phyloP scores from a whole-genome alignment of 2,888 invertebrate genomes.

The Creontiades dilutus region DNA sequence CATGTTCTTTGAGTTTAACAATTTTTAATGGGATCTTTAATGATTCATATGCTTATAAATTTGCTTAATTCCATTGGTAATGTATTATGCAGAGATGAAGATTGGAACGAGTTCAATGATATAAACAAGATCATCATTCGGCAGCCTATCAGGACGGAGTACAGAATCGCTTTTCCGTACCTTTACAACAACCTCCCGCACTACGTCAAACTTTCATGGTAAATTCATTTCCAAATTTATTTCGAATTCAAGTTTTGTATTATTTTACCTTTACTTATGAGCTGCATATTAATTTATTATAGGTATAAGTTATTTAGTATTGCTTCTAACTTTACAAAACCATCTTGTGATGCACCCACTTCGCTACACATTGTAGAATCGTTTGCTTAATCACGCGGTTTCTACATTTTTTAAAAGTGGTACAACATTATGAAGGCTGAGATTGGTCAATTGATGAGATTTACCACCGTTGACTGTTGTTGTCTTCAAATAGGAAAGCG shows the following conservation, averaged over 20 bases:
- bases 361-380: conserved; percentile 48
- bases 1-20: neutral
- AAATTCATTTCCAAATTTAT: conserved; percentile 79
- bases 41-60: conserved; percentile 1
- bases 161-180: conserved; percentile 99
- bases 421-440: conserved; percentile 43
- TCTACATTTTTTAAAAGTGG: conserved; percentile 31
- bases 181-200: conserved; percentile 99
- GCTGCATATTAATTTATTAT: too few species aligned
- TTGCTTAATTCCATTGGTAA: conserved; percentile 37
- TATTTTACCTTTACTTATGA: too few species aligned
- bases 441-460: conserved; percentile 26
- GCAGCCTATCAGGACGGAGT: conserved; percentile 98
- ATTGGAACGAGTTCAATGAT: conserved; percentile 99
- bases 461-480: conserved; percentile 32
- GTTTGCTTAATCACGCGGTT: neutral
- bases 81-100: conserved; percentile 89
- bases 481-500: neutral
- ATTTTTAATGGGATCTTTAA: neutral
- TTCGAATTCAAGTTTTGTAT: too few species aligned
- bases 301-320: too few species aligned
- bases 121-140: conserved; percentile 99
- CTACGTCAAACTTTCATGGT: conserved; percentile 99
- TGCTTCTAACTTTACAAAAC: too few species aligned
- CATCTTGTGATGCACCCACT: neutral